Evolutionary conservation across 2,113 vertebrate species (phyloP).

Genomic region (Rissa tridactyla): DNA sequence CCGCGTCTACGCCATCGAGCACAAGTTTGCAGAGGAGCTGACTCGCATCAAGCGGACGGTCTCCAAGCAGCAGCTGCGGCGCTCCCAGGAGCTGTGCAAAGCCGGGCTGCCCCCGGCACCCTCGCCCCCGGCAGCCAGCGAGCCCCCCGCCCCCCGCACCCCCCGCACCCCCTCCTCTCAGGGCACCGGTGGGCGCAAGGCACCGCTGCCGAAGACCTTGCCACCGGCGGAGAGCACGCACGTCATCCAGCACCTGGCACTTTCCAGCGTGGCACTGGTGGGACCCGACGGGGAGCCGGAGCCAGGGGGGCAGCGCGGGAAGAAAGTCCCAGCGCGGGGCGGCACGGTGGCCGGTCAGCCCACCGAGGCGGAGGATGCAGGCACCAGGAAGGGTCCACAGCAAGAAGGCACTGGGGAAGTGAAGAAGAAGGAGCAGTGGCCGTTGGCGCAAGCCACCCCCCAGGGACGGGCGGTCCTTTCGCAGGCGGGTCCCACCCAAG

Average conservation of each 20-base stretch:
- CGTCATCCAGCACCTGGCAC: constrained; percentile 52
- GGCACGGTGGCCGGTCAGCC: constrained; percentile 11
- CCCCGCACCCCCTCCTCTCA: constrained; percentile 35
- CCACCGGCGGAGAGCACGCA: background rate
- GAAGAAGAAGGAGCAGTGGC: constrained; percentile 68
- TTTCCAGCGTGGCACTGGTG: constrained; percentile 61
- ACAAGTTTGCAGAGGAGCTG: constrained; percentile 92
- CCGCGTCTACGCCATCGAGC: constrained; percentile 89
- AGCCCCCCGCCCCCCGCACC: constrained; percentile 33
- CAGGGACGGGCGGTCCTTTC: background rate
- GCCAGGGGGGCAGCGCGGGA: constrained; percentile 40
- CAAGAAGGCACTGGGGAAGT: constrained; percentile 30
- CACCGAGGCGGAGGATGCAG: constrained; percentile 28
- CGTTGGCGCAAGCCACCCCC: background rate
- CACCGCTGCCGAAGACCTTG: background rate
- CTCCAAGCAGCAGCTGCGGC: constrained; percentile 77
- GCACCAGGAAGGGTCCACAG: constrained; percentile 57
- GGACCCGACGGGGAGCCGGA: constrained; percentile 56
- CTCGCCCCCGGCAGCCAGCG: constrained; percentile 65
- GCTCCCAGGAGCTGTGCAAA: constrained; percentile 80
- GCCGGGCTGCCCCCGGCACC: constrained; percentile 66
- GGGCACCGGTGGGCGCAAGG: background rate
- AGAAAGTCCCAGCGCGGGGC: constrained; percentile 41
- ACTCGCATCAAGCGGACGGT: constrained; percentile 91
- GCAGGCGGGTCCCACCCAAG: background rate